phyloP scores from a whole-genome alignment of 2,113 vertebrate species.

The Coreoperca whiteheadi region DNA sequence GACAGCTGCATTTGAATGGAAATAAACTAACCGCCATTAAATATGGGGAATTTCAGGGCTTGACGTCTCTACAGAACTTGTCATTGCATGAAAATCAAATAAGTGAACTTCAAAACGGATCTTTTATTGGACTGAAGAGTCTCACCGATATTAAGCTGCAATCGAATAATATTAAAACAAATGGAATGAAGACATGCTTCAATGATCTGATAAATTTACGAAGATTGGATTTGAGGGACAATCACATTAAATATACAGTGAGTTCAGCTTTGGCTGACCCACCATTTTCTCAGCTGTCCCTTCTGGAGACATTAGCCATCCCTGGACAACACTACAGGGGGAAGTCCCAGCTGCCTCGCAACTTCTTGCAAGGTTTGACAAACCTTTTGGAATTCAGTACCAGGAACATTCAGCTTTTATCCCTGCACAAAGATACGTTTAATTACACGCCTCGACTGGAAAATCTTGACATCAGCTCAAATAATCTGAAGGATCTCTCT shows the following conservation, averaged over 20 bases:
- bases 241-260: conserved; percentile 37
- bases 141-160: conserved; percentile 62
- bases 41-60: conserved; percentile 31
- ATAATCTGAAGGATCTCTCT: conserved; percentile 63
- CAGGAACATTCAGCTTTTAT: conserved; percentile 58
- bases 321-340: conserved; percentile 60
- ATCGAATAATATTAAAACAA: conserved; percentile 57
- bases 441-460: conserved; percentile 69
- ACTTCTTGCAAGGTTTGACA: conserved; percentile 82
- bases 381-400: conserved; percentile 68
- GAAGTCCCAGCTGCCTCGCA: conserved; percentile 54
- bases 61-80: conserved; percentile 64
- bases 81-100: conserved; percentile 76
- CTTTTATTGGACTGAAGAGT: conserved; percentile 70
- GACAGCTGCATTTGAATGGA: conserved; percentile 48
- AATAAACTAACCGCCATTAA: conserved; percentile 73
- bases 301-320: conserved; percentile 66
- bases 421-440: conserved; percentile 70
- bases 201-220: conserved; percentile 69
- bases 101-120: background rate
- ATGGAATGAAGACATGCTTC: conserved; percentile 41
- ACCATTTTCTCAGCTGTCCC: conserved; percentile 76
- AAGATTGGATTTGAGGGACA: conserved; percentile 69
- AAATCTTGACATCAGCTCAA: conserved; percentile 77
- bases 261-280: background rate